Evolutionary conservation across 2,113 vertebrate genomes (phyloP), one percentile per base, ranked within the genome.

Genomic region (Vicugna pacos): DNA sequence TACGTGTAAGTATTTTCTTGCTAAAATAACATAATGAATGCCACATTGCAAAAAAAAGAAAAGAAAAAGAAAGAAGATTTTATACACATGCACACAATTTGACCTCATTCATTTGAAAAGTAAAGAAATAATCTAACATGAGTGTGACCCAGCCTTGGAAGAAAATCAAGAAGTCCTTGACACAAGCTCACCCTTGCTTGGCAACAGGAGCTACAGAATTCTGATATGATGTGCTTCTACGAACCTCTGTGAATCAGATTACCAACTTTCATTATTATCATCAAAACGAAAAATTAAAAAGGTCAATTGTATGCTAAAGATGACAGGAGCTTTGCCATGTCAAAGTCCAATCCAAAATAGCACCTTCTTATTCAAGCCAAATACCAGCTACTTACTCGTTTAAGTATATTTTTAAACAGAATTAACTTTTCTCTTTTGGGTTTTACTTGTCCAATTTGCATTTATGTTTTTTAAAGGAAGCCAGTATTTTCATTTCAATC

Each of bases 261-360:
- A 92, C 1, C 16, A 89, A 81, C 32, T 62, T 93, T 50, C 91
- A 79, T 72, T 52, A 73, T 72, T 52, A 73, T 42, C 46, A 93
- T n/a, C 56, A 50, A 82, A 67, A 89, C 35, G 10, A 95, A 93
- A 86, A 52, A 10, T 65, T 86, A 42, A 89, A 82, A 80, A 69
- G 12, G 26, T 93, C 35, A 79, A 62, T 7, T 75, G 56, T 20
- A 20, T 93, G 80, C 82, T 72, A 72, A 85, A 82, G 26, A 77
- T 6, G 60, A 85, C 5, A 48, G 73, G 35, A 80, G 12, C 6
- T 95, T 79, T 91, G 32, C n/a, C 10, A 62, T 54, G 12, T 67
- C 54, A 83, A 93, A 91, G 28, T 67, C 17, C 80, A 83, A 69
- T 38, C 13, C 52, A 92, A 89, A 95, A 80, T 84, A 80, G 17